Evolutionary conservation across 2,888 invertebrate species (phyloP).

Genomic region (Macropis europaea): DNA sequence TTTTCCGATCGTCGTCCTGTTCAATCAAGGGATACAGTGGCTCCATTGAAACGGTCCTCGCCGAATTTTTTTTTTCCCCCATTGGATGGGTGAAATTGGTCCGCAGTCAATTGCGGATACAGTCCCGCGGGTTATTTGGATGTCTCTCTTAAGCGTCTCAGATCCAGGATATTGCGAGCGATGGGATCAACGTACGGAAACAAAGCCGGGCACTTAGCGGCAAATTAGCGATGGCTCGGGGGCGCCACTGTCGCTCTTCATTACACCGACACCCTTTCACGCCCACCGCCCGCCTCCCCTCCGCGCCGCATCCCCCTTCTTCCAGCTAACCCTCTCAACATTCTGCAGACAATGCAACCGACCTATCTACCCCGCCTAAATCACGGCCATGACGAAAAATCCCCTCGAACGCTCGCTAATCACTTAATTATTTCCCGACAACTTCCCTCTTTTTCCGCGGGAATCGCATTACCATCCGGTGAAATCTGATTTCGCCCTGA

Average conservation of each 20-base stretch:
- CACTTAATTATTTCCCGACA: constrained; percentile 33
- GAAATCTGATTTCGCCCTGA: not conserved
- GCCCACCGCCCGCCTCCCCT: constrained; percentile 12
- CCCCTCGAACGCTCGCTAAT: constrained; percentile 10
- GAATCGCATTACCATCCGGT: not conserved
- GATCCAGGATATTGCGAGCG: constrained; percentile 71
- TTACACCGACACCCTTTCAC: constrained; percentile 63
- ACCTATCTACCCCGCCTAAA: constrained; percentile 43
- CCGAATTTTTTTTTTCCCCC: not conserved
- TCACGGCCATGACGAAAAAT: constrained; percentile 45
- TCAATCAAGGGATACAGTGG: constrained; percentile 8
- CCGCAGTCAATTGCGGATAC: constrained; percentile 34
- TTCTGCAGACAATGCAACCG: constrained; percentile 59
- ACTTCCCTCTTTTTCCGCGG: not conserved
- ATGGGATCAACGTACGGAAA: constrained; percentile 70
- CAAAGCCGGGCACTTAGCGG: constrained; percentile 72
- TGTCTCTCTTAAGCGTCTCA: constrained; percentile 61
- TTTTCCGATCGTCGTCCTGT: not conserved
- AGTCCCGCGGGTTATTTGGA: constrained; percentile 62
- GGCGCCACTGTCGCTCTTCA: constrained; percentile 72
- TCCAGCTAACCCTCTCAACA: constrained; percentile 56
- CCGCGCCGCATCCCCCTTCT: constrained; percentile 18
- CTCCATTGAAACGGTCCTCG: constrained; percentile 6
- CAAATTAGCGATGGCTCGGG: constrained; percentile 69
- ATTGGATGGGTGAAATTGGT: constrained; percentile 21